Percentiles rank a stretch among this genome's conserved stretches.
Conservation (phyloP, 1,140 invertebrate genomes). For the Heterodera schachtii region DNA sequence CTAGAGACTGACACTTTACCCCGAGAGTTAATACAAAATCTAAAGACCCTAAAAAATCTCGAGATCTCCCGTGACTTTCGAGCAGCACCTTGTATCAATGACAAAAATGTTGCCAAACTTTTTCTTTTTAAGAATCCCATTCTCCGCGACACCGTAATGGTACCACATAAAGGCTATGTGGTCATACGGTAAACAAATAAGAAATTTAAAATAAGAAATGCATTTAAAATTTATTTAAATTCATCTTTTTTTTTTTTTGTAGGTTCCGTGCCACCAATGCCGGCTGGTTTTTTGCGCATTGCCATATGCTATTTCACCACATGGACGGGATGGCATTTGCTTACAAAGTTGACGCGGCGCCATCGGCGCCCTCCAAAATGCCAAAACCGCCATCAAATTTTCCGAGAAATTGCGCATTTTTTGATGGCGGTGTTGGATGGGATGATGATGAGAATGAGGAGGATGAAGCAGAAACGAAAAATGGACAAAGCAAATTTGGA, state of each 20-base stretch:
- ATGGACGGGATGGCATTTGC: constrained; percentile 59
- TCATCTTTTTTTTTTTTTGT: constrained; percentile 7
- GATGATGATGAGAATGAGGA: not conserved
- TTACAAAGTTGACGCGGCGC: constrained; percentile 39
- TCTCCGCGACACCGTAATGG: constrained; percentile 53
- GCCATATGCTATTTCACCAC: constrained; percentile 48
- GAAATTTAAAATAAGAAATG: too few relatives aligned
- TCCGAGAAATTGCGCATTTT: not conserved
- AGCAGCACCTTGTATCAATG: too few relatives aligned
- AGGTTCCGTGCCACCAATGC: constrained; percentile 52
- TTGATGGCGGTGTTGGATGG: not conserved
- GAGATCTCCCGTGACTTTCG: too few relatives aligned
- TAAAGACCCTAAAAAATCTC: too few relatives aligned
- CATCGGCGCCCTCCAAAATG: not conserved
- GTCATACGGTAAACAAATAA: constrained; percentile 36
- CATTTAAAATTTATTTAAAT: not conserved
- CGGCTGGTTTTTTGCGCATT: constrained; percentile 58
- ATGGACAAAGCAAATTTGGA: not conserved
- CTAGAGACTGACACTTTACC: too few relatives aligned
- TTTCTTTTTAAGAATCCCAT: constrained; percentile 35
- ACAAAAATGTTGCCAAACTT: too few relatives aligned
- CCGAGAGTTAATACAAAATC: too few relatives aligned
- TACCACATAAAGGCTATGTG: constrained; percentile 54
- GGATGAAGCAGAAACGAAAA: not conserved
- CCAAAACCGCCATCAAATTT: not conserved